Percentiles rank a stretch among this genome's conserved stretches.
Conservation (phyloP, 1,140 invertebrate species). For the Drosophila tropicalis region DNA sequence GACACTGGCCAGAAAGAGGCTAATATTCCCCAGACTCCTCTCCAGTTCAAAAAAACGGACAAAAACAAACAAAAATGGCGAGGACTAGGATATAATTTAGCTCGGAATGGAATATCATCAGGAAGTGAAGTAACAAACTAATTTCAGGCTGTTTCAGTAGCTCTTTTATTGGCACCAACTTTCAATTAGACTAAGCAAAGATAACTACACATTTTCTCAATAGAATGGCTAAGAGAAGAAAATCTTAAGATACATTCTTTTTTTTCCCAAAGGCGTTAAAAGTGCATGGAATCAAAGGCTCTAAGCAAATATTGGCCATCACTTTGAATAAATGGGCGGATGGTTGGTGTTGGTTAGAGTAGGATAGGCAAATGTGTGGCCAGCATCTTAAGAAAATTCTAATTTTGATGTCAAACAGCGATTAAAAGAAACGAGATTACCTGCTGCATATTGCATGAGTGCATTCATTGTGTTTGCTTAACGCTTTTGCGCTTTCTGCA, state of each 20-base stretch:
- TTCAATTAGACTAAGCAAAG: constrained; percentile 58
- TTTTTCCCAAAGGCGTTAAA: constrained; percentile 36
- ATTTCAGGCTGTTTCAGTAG: not conserved
- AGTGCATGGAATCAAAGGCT: constrained; percentile 19
- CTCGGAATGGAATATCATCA: constrained; percentile 5
- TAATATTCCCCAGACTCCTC: constrained; percentile 31
- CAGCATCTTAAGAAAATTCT: constrained; percentile 74
- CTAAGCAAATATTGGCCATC: constrained; percentile 47
- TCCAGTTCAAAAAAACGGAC: not conserved
- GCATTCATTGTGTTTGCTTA: constrained; percentile 71
- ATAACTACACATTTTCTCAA: constrained; percentile 13
- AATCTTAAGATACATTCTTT: constrained; percentile 36
- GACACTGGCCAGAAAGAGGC: constrained; percentile 23
- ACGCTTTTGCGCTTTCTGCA: constrained; percentile 9
- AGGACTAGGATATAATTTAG: not conserved
- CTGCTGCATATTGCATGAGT: constrained; percentile 79
- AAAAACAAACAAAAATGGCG: not conserved
- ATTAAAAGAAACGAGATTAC: constrained; percentile 83
- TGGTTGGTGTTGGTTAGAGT: constrained; percentile 3
- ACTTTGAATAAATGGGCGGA: constrained; percentile 33
- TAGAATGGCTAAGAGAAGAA: not conserved
- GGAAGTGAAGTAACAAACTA: constrained; percentile 16
- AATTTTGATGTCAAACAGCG: constrained; percentile 83
- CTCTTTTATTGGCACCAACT: constrained; percentile 49
- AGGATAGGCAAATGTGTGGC: not conserved